phyloP scores from a whole-genome alignment of 2,888 invertebrate genomes.

The Caenorhabditis sulstoni region DNA sequence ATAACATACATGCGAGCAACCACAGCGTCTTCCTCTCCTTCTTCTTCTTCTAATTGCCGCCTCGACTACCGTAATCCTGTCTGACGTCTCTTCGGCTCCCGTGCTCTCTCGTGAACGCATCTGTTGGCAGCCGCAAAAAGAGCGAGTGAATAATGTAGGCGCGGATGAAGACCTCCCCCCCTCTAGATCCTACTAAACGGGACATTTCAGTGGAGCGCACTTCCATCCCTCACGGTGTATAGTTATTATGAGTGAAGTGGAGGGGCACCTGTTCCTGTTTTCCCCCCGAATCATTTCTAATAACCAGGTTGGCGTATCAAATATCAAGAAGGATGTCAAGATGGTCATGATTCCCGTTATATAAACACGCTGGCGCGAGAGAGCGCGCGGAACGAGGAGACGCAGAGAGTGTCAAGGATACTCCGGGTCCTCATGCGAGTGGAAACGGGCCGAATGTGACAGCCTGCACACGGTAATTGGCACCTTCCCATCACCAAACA shows the following conservation, averaged over 20 bases:
- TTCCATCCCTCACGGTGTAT: neutral
- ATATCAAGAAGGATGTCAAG: slow-evolving; percentile 53
- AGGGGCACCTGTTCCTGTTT: slow-evolving; percentile 7
- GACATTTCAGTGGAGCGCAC: too few relatives aligned
- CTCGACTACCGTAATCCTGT: slow-evolving; percentile 36
- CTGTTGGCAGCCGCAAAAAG: slow-evolving; percentile 50
- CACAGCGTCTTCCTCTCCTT: slow-evolving; percentile 34
- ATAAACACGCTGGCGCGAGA: slow-evolving; percentile 23
- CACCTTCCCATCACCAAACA: slow-evolving; percentile 41
- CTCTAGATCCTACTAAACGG: slow-evolving; percentile 41
- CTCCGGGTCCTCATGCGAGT: slow-evolving; percentile 25
- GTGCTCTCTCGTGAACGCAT: slow-evolving; percentile 24
- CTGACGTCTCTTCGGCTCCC: neutral
- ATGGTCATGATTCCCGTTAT: slow-evolving; percentile 39
- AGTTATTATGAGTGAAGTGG: too few relatives aligned
- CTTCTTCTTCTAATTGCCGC: slow-evolving; percentile 45
- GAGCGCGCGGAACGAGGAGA: slow-evolving; percentile 10
- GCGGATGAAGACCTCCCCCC: slow-evolving; percentile 26
- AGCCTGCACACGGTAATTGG: slow-evolving; percentile 42
- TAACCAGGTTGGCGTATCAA: slow-evolving; percentile 44
- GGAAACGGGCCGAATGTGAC: slow-evolving; percentile 42
- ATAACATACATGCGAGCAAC: slow-evolving; percentile 47
- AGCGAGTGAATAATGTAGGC: slow-evolving; percentile 51
- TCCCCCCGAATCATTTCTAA: slow-evolving; percentile 14
- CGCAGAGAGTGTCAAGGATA: slow-evolving; percentile 49